Conservation (phyloP, 2,113 vertebrate genomes). For the Donacobius atricapilla region DNA sequence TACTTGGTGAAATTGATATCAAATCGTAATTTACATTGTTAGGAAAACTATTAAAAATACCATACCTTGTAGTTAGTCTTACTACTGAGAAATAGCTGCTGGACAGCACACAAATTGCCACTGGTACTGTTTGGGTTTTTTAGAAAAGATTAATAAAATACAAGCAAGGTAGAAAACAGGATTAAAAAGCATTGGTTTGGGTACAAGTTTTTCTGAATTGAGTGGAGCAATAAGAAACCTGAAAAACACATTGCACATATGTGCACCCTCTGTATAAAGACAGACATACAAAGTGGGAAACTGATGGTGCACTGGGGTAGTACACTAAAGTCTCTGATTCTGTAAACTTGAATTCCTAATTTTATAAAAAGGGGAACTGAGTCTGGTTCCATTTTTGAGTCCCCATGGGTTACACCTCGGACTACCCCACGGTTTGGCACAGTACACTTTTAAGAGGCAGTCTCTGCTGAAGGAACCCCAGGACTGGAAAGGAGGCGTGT, state of each 20-base stretch:
- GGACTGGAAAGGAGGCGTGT: neutral
- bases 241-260: slow-evolving; percentile 16
- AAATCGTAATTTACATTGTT: slow-evolving; percentile 46
- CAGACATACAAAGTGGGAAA: slow-evolving; percentile 51
- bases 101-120: slow-evolving; percentile 43
- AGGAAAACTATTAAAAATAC: slow-evolving; percentile 66
- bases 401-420: neutral
- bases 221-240: slow-evolving; percentile 35
- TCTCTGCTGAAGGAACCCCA: slow-evolving; percentile 35
- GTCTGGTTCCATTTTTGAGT: neutral
- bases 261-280: slow-evolving; percentile 52
- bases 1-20: slow-evolving; percentile 28
- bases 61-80: slow-evolving; percentile 14
- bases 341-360: slow-evolving; percentile 49
- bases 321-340: slow-evolving; percentile 10
- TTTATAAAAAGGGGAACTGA: slow-evolving; percentile 39
- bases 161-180: slow-evolving; percentile 62
- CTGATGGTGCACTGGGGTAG: neutral
- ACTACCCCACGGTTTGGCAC: slow-evolving; percentile 40
- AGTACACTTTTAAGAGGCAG: slow-evolving; percentile 31
- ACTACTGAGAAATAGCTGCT: slow-evolving; percentile 49
- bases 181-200: slow-evolving; percentile 52
- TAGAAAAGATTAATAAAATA: slow-evolving; percentile 64
- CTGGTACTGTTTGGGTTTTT: neutral
- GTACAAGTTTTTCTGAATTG: slow-evolving; percentile 30